Percentiles rank a stretch among this genome's conserved stretches.
Evolutionary conservation across 2,797 vertebrate genomes (phyloP).

Genomic region (Hoplostethus mediterraneus): DNA sequence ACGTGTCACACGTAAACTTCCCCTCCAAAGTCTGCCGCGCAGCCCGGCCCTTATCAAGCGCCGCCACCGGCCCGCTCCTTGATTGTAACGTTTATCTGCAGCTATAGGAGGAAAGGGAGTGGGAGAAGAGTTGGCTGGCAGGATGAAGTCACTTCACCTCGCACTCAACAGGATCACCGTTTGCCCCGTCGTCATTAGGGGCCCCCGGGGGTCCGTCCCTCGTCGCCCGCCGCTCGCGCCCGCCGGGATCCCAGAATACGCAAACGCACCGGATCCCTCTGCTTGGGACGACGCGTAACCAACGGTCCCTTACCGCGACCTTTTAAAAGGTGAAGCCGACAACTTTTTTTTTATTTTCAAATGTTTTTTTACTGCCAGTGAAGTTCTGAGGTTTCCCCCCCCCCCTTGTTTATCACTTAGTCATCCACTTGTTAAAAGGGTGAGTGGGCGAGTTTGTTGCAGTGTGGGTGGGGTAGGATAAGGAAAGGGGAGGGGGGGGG

Average conservation of each 20-base stretch:
- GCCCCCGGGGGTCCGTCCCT: slow-evolving; percentile 75
- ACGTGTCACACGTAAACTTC: slow-evolving; percentile 50
- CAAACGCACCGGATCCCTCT: slow-evolving; percentile 48
- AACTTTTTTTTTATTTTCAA: slow-evolving; percentile 43
- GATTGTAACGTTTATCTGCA: slow-evolving; percentile 63
- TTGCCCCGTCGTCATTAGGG: slow-evolving; percentile 82
- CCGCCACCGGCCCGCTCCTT: slow-evolving; percentile 43
- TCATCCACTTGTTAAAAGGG: slow-evolving; percentile 68
- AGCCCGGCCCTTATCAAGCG: slow-evolving; percentile 55
- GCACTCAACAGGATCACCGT: slow-evolving; percentile 79
- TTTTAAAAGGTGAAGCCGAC: slow-evolving; percentile 53
- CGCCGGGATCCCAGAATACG: slow-evolving; percentile 58
- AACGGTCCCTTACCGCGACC: slow-evolving; percentile 46
- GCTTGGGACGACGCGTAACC: slow-evolving; percentile 73
- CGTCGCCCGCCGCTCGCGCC: slow-evolving; percentile 74
- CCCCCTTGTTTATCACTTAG: slow-evolving; percentile 57
- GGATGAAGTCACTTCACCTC: slow-evolving; percentile 69
- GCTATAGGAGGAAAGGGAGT: slow-evolving; percentile 56
- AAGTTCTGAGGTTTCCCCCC: slow-evolving; percentile 50
- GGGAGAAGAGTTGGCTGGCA: slow-evolving; percentile 18
- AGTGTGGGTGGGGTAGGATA: slow-evolving; percentile 73
- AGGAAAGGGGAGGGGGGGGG: slow-evolving; percentile 36
- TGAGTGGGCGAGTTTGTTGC: slow-evolving; percentile 55
- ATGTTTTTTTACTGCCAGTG: slow-evolving; percentile 23
- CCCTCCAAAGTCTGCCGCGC: slow-evolving; percentile 55